A percentile compares a stretch with the other conserved stretches of the same genome.
These are phyloP conservation scores for Eclectus roratus DNA, from an alignment of 2,113 vertebrate species.

Conservation along the genomic window DNA sequence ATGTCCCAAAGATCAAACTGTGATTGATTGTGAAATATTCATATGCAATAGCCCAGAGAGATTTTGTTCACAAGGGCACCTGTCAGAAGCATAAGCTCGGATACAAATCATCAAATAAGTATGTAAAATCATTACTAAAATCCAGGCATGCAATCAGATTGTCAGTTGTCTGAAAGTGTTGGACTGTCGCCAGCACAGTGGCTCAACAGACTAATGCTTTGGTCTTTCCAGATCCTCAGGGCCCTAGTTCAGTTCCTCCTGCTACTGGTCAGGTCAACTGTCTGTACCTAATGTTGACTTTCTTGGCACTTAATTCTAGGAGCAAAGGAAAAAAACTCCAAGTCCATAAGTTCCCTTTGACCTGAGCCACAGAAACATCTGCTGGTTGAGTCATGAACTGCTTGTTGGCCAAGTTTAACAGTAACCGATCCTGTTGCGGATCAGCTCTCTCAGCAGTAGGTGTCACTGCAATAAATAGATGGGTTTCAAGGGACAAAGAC, in stretches of 20 bases:
- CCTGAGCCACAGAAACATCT: constrained; percentile 61
- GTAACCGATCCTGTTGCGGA: constrained; percentile 63
- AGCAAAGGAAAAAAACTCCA: constrained; percentile 4
- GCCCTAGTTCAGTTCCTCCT: constrained; percentile 36
- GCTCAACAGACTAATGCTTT: constrained; percentile 48
- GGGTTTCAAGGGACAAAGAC: constrained; percentile 61
- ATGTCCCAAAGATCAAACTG: constrained; percentile 60
- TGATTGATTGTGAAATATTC: constrained; percentile 65
- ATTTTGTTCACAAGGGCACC: constrained; percentile 66
- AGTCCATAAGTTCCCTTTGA: constrained; percentile 59
- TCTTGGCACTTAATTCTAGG: constrained; percentile 42
- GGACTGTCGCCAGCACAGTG: constrained; percentile 39
- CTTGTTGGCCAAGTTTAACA: constrained; percentile 61
- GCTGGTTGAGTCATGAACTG: constrained; percentile 56
- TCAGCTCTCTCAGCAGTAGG: constrained; percentile 68
- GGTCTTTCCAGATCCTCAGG: constrained; percentile 29
- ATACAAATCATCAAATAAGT: constrained; percentile 61
- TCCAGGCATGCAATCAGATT: constrained; percentile 30
- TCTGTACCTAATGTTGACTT: constrained; percentile 52
- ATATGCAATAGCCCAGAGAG: constrained; percentile 29
- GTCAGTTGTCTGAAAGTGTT: constrained; percentile 47
- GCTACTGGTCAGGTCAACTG: constrained; percentile 51
- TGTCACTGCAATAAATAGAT: constrained; percentile 66
- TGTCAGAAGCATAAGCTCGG: constrained; percentile 65
- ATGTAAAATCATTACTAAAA: constrained; percentile 51